A percentile compares a stretch with the other conserved stretches of the same genome.
These are phyloP conservation scores for Dugesia japonica DNA, from an alignment of 2,888 invertebrate genomes.

Conservation along the genomic window DNA sequence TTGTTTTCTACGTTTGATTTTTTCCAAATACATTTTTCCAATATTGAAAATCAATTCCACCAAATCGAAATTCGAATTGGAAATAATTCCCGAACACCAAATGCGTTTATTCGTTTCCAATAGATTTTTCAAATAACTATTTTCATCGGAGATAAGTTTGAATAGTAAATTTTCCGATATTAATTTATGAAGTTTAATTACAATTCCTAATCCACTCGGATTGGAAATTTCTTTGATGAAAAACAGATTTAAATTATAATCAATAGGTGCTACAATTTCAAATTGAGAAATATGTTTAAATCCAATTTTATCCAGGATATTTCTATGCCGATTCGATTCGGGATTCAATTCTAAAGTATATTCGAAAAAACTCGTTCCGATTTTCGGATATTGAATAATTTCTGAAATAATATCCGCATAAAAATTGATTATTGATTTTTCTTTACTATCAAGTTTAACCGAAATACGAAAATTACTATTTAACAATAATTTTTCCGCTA, in stretches of 20 bases:
- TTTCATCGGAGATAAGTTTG: neutral
- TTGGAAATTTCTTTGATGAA: constrained; percentile 7
- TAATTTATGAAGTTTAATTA: neutral
- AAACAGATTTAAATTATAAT: neutral
- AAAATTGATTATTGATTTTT: no score
- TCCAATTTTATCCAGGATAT: neutral
- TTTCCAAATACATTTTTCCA: neutral
- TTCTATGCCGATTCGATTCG: neutral
- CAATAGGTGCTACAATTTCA: neutral
- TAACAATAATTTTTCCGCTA: neutral
- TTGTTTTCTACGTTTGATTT: neutral
- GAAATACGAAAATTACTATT: neutral
- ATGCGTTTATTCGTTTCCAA: neutral
- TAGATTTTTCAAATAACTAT: neutral
- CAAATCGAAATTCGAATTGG: neutral
- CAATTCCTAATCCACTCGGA: neutral
- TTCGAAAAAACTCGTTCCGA: neutral
- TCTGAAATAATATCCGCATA: neutral
- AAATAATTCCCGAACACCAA: neutral
- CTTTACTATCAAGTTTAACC: neutral
- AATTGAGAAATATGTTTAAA: neutral
- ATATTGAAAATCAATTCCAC: neutral
- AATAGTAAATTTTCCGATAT: neutral
- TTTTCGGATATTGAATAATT: neutral
- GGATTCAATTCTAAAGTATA: neutral